Base-by-base conservation (phyloP, 2,797 vertebrate species). In the Threskiornis aethiopicus region DNA sequence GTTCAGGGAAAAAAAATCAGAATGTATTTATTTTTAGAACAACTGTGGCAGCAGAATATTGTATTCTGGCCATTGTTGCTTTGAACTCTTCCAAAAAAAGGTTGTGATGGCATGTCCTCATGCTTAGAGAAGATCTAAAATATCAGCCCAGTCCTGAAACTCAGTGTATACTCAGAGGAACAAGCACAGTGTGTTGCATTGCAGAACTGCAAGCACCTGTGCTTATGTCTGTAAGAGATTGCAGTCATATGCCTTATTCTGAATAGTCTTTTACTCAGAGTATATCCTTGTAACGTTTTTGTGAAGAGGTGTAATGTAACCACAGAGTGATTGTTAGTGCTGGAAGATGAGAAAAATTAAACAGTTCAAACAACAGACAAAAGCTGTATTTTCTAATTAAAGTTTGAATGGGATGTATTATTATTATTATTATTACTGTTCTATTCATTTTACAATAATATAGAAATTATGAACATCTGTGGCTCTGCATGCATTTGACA, bases 201-300 rank as follows among this genome's bases (percentile, higher is more conserved):
- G 57, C 70, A 25, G 52, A 59, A 22, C 14, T 24, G 21, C 37
- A 58, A 7, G 54, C 4, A 13, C 41, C 28, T 25, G 35, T 22
- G 54, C 52, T 17, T 13, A 5, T 1, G 19, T 3, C 4, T 16
- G 42, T 13, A 15, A 16, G 54, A 8, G 67, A 11, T 24, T 19
- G 49, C 17, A 24, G 75, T 5, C 33, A 1, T 1, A 1, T 6
- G 37, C 26, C 39, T n/a, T 16, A 2, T 15, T 66, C 26, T 6
- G 26, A 19, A 20, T 9, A 62, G 51, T 11, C 57, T 47, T 58
- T 52, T 33, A 13, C 31, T 28, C 35, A 11, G 25, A 25, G 11
- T 5, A 12, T 8, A 44, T 24, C n/a, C 35, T 13, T 16, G 24
- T 16, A 26, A 28, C 4, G 0, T 5, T 20, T 18, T n/a, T 20